phyloP scores from a whole-genome alignment of 2,888 invertebrate genomes.

The Yponomeuta cagnagella region DNA sequence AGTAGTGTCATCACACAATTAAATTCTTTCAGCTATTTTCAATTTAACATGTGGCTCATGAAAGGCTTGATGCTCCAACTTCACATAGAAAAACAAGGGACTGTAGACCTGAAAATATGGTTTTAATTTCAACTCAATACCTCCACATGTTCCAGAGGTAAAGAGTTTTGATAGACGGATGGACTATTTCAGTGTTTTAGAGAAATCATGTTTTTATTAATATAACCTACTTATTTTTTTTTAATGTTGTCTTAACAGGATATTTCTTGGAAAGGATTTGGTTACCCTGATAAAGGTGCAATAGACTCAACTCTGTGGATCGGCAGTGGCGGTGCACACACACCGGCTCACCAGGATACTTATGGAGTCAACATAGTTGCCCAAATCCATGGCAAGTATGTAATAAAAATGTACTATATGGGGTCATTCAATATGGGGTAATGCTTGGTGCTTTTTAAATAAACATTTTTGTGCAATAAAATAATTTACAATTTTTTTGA shows the following conservation, averaged over 20 bases:
- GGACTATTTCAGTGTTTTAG: too few relatives aligned
- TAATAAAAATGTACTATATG: background rate
- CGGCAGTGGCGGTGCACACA: slow-evolving; percentile 90
- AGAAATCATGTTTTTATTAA: too few relatives aligned
- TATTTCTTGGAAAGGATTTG: slow-evolving; percentile 80
- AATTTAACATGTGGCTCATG: too few relatives aligned
- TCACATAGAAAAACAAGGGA: too few relatives aligned
- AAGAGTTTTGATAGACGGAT: too few relatives aligned
- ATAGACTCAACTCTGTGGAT: slow-evolving; percentile 90
- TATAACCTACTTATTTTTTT: too few relatives aligned
- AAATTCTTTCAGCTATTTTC: too few relatives aligned
- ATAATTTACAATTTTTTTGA: background rate
- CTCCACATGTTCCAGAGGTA: too few relatives aligned
- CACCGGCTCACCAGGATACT: slow-evolving; percentile 95
- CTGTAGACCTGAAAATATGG: too few relatives aligned
- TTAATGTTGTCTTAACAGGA: slow-evolving; percentile 28
- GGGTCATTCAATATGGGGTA: background rate
- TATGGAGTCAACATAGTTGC: slow-evolving; percentile 95
- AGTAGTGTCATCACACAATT: too few relatives aligned
- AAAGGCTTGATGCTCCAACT: too few relatives aligned
- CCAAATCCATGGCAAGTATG: slow-evolving; percentile 89
- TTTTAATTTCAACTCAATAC: too few relatives aligned
- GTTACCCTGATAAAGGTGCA: slow-evolving; percentile 80
- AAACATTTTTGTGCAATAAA: background rate
- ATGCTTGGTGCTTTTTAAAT: background rate